A percentile compares a stretch with the other conserved stretches of the same genome.
These are phyloP conservation scores for Macaria notata DNA, from an alignment of 2,888 invertebrate genomes.

Conservation along the genomic window DNA sequence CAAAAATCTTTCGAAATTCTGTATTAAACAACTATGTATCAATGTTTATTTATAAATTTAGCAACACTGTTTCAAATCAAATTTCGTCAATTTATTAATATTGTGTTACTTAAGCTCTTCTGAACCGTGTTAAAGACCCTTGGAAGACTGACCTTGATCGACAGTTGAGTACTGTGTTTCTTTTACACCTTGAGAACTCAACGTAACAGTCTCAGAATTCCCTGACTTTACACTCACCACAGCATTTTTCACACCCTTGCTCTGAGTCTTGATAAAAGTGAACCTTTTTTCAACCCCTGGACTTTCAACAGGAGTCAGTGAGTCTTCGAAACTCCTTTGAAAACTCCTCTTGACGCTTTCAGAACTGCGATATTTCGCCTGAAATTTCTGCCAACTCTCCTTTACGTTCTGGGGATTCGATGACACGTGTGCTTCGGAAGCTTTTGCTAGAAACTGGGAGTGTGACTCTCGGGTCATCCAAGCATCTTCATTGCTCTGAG, in stretches of 20 bases:
- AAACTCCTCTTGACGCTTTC: neutral
- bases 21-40: no score
- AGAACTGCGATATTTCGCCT: neutral
- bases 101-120: no score
- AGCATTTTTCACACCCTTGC: no score
- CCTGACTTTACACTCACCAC: no score
- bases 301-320: slow-evolving; percentile 1
- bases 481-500: neutral
- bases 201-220: no score
- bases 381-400: neutral
- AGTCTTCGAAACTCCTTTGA: slow-evolving; percentile 1
- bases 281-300: no score
- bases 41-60: no score
- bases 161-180: no score
- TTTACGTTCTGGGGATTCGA: neutral
- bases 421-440: neutral
- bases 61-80: no score
- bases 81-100: neutral
- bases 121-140: neutral
- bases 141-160: neutral
- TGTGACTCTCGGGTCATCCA: slow-evolving; percentile 3
- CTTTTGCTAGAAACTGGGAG: neutral
- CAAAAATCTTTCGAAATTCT: no score
- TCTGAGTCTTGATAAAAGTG: no score
- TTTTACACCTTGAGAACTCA: no score